Evolutionary conservation across 1,140 invertebrate species (phyloP).

Genomic region (Maconellicoccus hirsutus): DNA sequence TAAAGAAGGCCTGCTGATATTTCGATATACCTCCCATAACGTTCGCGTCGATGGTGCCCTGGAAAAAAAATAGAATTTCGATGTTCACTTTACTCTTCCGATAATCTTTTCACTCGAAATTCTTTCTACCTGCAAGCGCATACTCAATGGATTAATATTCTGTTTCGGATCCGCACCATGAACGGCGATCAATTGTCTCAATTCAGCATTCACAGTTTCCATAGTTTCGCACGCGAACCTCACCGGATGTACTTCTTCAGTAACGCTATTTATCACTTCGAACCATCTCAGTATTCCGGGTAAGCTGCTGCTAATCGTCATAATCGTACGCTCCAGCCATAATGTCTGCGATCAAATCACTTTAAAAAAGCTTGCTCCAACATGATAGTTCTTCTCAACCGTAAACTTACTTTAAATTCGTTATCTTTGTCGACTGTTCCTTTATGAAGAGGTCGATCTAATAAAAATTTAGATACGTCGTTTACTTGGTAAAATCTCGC

Average conservation of each 20-base stretch:
- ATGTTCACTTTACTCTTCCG: too few relatives aligned
- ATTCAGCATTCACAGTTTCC: constrained; percentile 71
- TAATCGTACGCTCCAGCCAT: constrained; percentile 88
- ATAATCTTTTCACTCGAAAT: too few relatives aligned
- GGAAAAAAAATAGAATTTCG: neutral
- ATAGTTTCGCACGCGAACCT: constrained; percentile 90
- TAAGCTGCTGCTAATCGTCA: constrained; percentile 67
- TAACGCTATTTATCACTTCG: constrained; percentile 65
- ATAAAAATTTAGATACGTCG: constrained; percentile 81
- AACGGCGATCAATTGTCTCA: constrained; percentile 60
- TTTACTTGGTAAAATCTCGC: constrained; percentile 81
- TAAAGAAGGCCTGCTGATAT: constrained; percentile 87
- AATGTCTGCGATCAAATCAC: constrained; percentile 41
- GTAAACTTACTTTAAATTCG: constrained; percentile 60
- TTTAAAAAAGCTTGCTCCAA: too few relatives aligned
- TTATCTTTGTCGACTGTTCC: constrained; percentile 83
- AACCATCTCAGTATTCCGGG: constrained; percentile 86
- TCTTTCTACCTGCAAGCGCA: constrained; percentile 55
- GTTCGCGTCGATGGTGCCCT: constrained; percentile 28
- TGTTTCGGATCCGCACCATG: constrained; percentile 63
- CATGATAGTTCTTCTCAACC: constrained; percentile 34
- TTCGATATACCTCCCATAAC: constrained; percentile 69
- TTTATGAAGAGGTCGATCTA: constrained; percentile 78
- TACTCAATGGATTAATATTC: constrained; percentile 82
- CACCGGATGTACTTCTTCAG: constrained; percentile 78